Evolutionary conservation across 1,140 invertebrate species (phyloP), one percentile per base, ranked within the genome.

Genomic region (Bombus pascuorum): DNA sequence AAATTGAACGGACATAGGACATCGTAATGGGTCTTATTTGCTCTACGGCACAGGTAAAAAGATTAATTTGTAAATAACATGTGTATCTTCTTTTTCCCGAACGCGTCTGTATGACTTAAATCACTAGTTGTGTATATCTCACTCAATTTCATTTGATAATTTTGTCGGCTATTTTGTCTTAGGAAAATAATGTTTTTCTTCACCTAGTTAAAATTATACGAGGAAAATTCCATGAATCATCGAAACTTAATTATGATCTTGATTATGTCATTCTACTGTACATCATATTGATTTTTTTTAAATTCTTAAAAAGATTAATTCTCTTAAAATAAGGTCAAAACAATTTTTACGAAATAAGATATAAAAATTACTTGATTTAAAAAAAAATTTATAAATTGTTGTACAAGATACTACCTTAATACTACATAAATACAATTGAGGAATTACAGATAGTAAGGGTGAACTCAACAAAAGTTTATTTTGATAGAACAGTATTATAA

Each of bases 21-120:
- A 37, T 85, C 37, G 18, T 42, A 83, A 95, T 95, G 94, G 94
- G 94, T 89, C 91, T 95, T 22, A 81, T 93, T 75, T 95, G 94
- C 77, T 95, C 94, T 10, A 93, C 94, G 44, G 94, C 94, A 72
- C 94, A 94, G 93, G 94, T 95, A 91, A 89, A 66, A 25, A 15
- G 13, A 34, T 44, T 42, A 47, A 15, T 2, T 81, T 70, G 34
- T 81, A 88, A 77, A 66, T 57, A 66, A 25, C 18, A 59, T 74
- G 22, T 18, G n/a, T 57, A 47, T 37, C 77, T 32, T 66, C 15
- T n/a, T 34, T 79, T 72, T n/a, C 4, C 47, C n/a, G 18, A 22
- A 57, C 18, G 34, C 12, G 22, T 65, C 22, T 59, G 13, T 25
- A 37, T 13, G 42, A 22, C 13, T 70, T 25, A 3, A 59, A 59